Conservation (phyloP, 2,113 vertebrate genomes). For the Sceloporus tristichus region DNA sequence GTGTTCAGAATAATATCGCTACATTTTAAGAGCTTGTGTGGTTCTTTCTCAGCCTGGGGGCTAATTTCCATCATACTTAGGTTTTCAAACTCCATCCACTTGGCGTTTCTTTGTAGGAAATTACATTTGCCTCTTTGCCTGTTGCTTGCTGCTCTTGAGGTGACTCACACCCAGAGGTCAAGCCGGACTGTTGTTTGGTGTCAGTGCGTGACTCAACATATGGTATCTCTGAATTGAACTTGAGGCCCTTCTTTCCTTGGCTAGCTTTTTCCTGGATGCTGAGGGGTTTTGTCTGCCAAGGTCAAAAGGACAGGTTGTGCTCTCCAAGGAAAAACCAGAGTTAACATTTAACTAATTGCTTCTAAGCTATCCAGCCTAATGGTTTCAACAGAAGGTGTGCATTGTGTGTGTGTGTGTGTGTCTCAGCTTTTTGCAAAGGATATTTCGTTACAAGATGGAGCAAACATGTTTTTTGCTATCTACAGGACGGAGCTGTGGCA, state of each 20-base stretch:
- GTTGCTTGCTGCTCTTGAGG: accelerated
- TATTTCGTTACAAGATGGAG: too few relatives aligned
- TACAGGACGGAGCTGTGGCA: too few relatives aligned
- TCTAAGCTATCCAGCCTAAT: neutral
- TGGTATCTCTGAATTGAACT: constrained; percentile 29
- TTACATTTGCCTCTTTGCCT: neutral
- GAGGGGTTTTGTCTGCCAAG: constrained; percentile 44
- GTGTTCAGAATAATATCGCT: too few relatives aligned
- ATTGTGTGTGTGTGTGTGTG: too few relatives aligned
- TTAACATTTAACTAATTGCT: constrained; percentile 55
- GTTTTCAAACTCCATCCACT: neutral
- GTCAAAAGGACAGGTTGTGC: neutral
- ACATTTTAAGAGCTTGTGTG: too few relatives aligned
- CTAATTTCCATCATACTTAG: neutral
- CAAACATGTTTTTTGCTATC: too few relatives aligned
- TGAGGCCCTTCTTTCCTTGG: accelerated
- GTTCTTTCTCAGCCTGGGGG: neutral
- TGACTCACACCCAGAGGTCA: neutral
- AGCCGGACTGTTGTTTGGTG: accelerated
- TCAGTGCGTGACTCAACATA: neutral
- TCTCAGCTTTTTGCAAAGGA: too few relatives aligned
- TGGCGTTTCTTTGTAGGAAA: accelerated
- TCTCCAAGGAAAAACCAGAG: neutral
- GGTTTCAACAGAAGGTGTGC: neutral
- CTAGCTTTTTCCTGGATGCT: constrained; percentile 5